Base-by-base conservation (phyloP, 2,797 vertebrate genomes). In the Heterohyrax brucei region DNA sequence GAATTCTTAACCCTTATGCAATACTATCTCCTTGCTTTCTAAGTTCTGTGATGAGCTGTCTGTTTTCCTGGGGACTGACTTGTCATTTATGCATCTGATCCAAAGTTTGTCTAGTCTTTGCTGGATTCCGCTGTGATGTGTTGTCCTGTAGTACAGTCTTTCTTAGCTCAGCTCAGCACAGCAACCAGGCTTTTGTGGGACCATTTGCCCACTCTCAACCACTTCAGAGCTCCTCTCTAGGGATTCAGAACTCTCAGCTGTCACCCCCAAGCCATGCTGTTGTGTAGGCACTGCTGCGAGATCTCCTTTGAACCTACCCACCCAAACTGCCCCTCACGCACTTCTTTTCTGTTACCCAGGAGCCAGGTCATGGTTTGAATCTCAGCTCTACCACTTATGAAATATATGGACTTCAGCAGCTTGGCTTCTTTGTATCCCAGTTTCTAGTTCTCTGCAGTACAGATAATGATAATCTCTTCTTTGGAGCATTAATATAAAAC, bases 401-500 rank as follows among this genome's bases (percentile, higher is more conserved):
- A 13, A 24, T 64, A 3, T 18, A 30, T 48, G 22, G 48, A 10
- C 19, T 26, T 78, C 0, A 7, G 44, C 77, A 87, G 48, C 16
- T 26, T 92, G 39, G 10, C 12, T 62, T 85, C 5, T 84, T 4
- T 64, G 19, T 50, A 19, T 30, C 30, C 81, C 44, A 83, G 0
- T 80, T 56, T 82, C 48, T 50, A n/a, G 1, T 56, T 10, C 28
- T 82, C 33, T 75, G 44, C 59, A 90, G 59, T 59, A 53, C 26
- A 61, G 70, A 76, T 53, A 88, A 16, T 22, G 73, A 56, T 73
- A 68, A 12, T 53, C 7, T 44, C 21, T 48, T 59, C 16, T 76
- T 95, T 30, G 68, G 39, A 89, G 13, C 9, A 22, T 12, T 93
- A 70, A 93, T 87, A 7, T 73, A 91, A 89, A 78, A 90, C 94